Evolutionary conservation across 1,140 invertebrate genomes (phyloP).

Genomic region (Telenomus remus): DNA sequence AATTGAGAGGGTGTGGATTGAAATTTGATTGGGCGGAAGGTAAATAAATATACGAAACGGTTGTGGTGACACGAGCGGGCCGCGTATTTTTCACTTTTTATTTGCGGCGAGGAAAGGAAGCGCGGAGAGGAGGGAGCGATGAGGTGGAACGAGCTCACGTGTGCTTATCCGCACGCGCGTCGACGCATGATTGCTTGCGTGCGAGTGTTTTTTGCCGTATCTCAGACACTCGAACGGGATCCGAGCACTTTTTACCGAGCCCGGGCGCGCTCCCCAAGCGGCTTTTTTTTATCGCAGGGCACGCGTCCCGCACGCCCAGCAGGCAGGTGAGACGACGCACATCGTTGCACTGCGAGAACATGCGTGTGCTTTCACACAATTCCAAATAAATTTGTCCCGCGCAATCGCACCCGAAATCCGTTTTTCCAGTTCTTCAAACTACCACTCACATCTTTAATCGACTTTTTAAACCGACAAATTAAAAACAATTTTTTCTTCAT

Average conservation of each 20-base stretch:
- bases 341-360: neutral
- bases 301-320: constrained; percentile 45
- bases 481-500: too few species aligned
- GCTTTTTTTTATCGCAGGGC: constrained; percentile 32
- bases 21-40: constrained; percentile 10
- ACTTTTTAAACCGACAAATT: neutral
- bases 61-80: constrained; percentile 27
- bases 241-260: constrained; percentile 24
- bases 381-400: constrained; percentile 31
- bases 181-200: constrained; percentile 31
- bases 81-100: constrained; percentile 40
- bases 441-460: constrained; percentile 18
- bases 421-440: too few species aligned
- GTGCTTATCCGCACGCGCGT: constrained; percentile 51
- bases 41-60: constrained; percentile 34
- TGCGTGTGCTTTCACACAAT: constrained; percentile 10
- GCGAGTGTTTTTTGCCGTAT: constrained; percentile 38
- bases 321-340: constrained; percentile 36
- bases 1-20: too few species aligned
- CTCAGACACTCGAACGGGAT: constrained; percentile 34
- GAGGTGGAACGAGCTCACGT: constrained; percentile 38
- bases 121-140: constrained; percentile 4
- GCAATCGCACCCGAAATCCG: constrained; percentile 4
- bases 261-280: constrained; percentile 13
- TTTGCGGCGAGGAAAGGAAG: constrained; percentile 30